phyloP scores from a whole-genome alignment of 2,797 vertebrate species.

The Taenioides sp. region DNA sequence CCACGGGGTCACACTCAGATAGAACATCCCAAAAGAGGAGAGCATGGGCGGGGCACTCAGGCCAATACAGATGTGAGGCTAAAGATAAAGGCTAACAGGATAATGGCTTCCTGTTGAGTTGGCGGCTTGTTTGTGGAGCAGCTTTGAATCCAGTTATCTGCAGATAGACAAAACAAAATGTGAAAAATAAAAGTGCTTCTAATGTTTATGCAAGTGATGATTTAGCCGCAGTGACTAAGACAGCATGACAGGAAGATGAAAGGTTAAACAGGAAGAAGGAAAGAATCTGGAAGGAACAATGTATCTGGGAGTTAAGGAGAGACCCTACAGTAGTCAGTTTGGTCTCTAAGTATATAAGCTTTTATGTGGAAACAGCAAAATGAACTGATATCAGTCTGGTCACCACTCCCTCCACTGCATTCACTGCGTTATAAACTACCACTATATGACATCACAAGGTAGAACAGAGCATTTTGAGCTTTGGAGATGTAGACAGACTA shows the following conservation, averaged over 20 bases:
- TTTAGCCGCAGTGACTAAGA: constrained; percentile 44
- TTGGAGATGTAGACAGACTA: too few species aligned
- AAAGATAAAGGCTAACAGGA: constrained; percentile 71
- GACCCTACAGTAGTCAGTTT: too few species aligned
- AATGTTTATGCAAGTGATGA: constrained; percentile 65
- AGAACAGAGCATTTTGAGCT: too few species aligned
- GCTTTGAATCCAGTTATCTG: constrained; percentile 72
- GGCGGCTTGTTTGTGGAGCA: constrained; percentile 59
- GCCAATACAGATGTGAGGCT: constrained; percentile 69
- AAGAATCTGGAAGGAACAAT: constrained; percentile 41
- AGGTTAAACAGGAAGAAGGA: constrained; percentile 72
- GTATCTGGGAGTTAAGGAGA: constrained; percentile 13
- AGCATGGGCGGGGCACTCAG: constrained; percentile 47
- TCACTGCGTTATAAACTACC: too few species aligned
- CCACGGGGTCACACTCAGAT: constrained; percentile 60
- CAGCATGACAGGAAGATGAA: constrained; percentile 65
- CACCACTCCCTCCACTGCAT: too few species aligned
- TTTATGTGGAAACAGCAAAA: too few species aligned
- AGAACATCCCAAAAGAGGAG: constrained; percentile 38
- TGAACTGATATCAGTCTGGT: too few species aligned
- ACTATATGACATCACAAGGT: too few species aligned
- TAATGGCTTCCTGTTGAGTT: constrained; percentile 80
- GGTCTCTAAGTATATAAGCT: too few species aligned
- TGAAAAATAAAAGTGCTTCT: constrained; percentile 46
- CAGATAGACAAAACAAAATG: constrained; percentile 42